A percentile compares a stretch with the other conserved stretches of the same genome.
Conservation (phyloP, 2,888 invertebrate species). For the Diarsia dahlii region DNA sequence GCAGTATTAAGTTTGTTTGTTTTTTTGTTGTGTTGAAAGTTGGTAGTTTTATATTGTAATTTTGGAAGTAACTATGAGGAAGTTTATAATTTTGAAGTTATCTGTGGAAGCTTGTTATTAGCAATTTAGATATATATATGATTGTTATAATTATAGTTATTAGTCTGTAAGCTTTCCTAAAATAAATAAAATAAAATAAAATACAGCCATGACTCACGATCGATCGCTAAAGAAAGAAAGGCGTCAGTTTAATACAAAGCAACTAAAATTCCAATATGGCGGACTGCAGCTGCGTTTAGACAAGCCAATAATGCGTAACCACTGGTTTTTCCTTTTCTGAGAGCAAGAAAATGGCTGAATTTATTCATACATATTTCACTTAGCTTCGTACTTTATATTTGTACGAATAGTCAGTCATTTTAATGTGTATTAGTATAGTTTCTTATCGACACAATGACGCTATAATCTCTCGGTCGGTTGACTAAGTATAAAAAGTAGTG, state of each 20-base stretch:
- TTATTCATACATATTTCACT: conserved; percentile 22
- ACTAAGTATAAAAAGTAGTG: conserved; percentile 30
- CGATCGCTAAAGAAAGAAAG: conserved; percentile 12
- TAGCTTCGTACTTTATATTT: not conserved
- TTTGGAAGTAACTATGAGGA: too few relatives aligned
- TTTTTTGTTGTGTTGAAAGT: too few relatives aligned
- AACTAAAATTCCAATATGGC: conserved; percentile 22
- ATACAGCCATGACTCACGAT: not conserved
- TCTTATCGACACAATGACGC: conserved; percentile 30
- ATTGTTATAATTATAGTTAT: too few relatives aligned
- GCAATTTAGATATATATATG: too few relatives aligned
- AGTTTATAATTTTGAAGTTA: too few relatives aligned
- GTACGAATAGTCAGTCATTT: conserved; percentile 3
- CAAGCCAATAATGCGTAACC: conserved; percentile 49
- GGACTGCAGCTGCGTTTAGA: conserved; percentile 28
- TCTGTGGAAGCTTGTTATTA: too few relatives aligned
- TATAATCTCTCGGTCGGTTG: conserved; percentile 15
- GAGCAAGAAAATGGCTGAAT: conserved; percentile 13
- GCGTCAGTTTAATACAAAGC: not conserved
- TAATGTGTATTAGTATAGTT: not conserved
- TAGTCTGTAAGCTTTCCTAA: too few relatives aligned
- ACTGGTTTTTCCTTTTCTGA: conserved; percentile 32
- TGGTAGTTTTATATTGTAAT: too few relatives aligned
- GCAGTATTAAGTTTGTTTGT: too few relatives aligned
- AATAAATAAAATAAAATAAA: too few relatives aligned